Evolutionary conservation across 2,888 invertebrate genomes (phyloP).

Genomic region (Caenorhabditis auriculariae): DNA sequence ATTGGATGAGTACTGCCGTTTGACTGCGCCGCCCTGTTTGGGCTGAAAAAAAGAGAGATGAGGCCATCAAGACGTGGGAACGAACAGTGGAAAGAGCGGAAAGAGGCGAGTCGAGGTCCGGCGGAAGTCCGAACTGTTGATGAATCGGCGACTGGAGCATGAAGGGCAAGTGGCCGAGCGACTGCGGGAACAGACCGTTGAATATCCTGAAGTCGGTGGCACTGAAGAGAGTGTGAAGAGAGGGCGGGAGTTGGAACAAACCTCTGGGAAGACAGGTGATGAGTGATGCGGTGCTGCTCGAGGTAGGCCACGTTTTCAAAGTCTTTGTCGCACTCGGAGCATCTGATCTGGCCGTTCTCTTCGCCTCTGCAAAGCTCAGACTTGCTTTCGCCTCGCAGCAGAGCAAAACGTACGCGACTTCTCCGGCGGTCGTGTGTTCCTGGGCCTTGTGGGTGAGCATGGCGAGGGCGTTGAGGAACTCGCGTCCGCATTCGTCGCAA

Average conservation of each 20-base stretch:
- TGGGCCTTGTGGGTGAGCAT: constrained; percentile 20
- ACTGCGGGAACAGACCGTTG: constrained; percentile 12
- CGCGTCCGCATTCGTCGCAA: constrained; percentile 20
- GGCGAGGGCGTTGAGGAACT: constrained; percentile 9
- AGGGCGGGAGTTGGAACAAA: neutral
- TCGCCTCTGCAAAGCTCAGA: neutral
- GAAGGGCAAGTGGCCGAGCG: constrained; percentile 5
- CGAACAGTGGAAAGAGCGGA: constrained; percentile 16
- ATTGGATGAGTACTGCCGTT: constrained; percentile 57
- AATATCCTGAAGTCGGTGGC: constrained; percentile 7
- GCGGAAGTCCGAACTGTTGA: constrained; percentile 17
- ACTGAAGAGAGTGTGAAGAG: constrained; percentile 2
- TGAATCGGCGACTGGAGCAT: constrained; percentile 14
- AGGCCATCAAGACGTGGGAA: too few relatives aligned
- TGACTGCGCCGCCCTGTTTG: constrained; percentile 29
- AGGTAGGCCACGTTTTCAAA: constrained; percentile 98
- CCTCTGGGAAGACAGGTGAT: constrained; percentile 70
- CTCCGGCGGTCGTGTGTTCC: constrained; percentile 18
- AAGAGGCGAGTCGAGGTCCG: constrained; percentile 14
- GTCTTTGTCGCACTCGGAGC: constrained; percentile 95
- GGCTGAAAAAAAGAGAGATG: constrained; percentile 9
- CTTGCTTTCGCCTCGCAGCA: neutral
- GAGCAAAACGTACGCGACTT: neutral
- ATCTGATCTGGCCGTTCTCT: constrained; percentile 74
- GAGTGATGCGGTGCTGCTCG: constrained; percentile 95